phyloP scores from a whole-genome alignment of 2,113 vertebrate genomes.

The Mystacornis crossleyi region DNA sequence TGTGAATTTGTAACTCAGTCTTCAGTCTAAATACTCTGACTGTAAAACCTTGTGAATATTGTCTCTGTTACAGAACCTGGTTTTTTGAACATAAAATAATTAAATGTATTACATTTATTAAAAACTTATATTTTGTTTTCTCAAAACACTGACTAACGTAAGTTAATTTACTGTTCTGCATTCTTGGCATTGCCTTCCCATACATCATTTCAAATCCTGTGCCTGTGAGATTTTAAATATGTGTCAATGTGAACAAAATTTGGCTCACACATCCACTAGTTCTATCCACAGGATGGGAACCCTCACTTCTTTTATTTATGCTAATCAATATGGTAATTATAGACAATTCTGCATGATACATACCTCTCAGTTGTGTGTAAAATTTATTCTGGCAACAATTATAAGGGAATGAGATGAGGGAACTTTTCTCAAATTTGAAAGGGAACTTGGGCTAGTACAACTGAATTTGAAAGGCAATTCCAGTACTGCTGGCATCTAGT shows the following conservation, averaged over 20 bases:
- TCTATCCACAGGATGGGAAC: background rate
- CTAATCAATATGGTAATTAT: background rate
- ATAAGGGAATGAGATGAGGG: background rate
- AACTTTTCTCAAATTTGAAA: background rate
- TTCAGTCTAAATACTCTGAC: background rate
- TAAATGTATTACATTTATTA: background rate
- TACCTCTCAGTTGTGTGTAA: background rate
- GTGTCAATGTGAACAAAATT: background rate
- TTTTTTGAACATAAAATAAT: background rate
- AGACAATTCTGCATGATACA: background rate
- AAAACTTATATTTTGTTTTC: background rate
- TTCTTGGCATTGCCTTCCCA: background rate
- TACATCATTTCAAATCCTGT: background rate
- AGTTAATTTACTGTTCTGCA: background rate
- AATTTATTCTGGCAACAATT: background rate
- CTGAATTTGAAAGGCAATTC: background rate
- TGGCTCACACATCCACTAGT: fast-evolving
- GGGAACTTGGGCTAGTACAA: background rate
- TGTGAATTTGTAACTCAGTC: background rate
- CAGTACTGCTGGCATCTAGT: background rate
- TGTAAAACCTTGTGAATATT: background rate
- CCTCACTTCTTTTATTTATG: background rate
- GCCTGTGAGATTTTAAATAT: background rate
- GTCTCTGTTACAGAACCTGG: background rate
- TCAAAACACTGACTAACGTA: background rate